These are phyloP conservation scores for Heliconius sara DNA, from an alignment of 2,888 invertebrate species.

Conservation along the genomic window DNA sequence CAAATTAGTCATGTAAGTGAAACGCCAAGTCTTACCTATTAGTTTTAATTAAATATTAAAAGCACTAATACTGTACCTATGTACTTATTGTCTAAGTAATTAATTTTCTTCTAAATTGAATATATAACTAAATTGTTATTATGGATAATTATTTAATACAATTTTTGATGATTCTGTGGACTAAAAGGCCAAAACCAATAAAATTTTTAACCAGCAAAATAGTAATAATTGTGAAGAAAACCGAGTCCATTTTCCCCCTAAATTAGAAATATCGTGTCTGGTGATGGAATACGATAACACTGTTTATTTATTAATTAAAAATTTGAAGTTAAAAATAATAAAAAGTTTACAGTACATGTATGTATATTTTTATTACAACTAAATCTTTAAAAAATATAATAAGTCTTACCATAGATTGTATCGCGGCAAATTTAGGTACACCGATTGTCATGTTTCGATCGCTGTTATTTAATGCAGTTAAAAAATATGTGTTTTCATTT, in stretches of 20 bases:
- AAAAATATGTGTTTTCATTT: conserved; percentile 55
- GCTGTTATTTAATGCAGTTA: conserved; percentile 57
- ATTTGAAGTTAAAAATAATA: not conserved
- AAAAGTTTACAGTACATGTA: not conserved
- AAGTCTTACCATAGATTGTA: conserved; percentile 71
- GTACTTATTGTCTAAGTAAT: not conserved
- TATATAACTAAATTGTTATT: not conserved
- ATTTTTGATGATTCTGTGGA: not conserved
- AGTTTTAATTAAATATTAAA: conserved; percentile 7
- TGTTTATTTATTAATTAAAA: not conserved
- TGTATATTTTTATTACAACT: not conserved
- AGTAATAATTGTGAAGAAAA: no score
- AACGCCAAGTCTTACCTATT: not conserved
- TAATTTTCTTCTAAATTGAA: not conserved
- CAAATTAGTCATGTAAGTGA: conserved; percentile 19
- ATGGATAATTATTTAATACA: no score
- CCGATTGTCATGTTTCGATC: conserved; percentile 47
- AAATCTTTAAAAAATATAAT: not conserved
- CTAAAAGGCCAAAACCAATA: not conserved
- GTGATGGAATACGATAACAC: not conserved
- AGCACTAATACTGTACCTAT: not conserved
- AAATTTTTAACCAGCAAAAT: no score
- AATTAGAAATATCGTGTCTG: not conserved
- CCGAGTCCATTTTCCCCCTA: not conserved
- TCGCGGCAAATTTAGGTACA: conserved; percentile 66